phyloP scores from a whole-genome alignment of 2,113 vertebrate genomes.

The Octodon degus region DNA sequence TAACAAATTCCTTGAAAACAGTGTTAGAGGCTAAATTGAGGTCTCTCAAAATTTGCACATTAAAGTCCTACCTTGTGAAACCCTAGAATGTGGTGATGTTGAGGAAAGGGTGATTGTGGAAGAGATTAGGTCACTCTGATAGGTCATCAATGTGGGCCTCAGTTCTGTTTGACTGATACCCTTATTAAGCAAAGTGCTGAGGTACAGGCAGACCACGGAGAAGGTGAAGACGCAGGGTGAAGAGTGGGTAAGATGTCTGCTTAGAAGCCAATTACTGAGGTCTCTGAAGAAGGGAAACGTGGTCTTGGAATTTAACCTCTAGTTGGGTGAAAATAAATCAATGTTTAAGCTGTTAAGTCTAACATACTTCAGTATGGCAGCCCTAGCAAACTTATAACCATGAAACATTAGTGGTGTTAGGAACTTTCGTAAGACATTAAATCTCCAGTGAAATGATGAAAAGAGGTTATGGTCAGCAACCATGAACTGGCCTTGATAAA shows the following conservation, averaged over 20 bases:
- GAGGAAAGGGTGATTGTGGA: neutral
- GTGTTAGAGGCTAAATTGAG: neutral
- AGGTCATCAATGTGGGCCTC: neutral
- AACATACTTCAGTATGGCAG: neutral
- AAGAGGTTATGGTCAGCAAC: neutral
- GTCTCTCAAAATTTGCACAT: neutral
- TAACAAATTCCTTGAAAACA: constrained; percentile 21
- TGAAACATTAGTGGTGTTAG: neutral
- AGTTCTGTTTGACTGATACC: neutral
- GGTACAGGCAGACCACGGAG: neutral
- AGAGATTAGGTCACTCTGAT: neutral
- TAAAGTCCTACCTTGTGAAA: neutral
- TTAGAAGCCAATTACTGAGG: no score
- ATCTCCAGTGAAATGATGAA: neutral
- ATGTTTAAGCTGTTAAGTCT: neutral
- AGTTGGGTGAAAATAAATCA: neutral
- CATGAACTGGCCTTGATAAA: neutral
- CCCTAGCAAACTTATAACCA: neutral
- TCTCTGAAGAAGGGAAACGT: neutral
- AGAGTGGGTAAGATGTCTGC: no score
- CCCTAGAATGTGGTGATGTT: neutral
- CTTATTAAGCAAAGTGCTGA: neutral
- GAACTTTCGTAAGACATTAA: neutral
- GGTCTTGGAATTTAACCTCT: neutral
- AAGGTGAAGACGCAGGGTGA: neutral